phyloP scores from a whole-genome alignment of 2,888 invertebrate species.

The Leptinotarsa tumamoca region DNA sequence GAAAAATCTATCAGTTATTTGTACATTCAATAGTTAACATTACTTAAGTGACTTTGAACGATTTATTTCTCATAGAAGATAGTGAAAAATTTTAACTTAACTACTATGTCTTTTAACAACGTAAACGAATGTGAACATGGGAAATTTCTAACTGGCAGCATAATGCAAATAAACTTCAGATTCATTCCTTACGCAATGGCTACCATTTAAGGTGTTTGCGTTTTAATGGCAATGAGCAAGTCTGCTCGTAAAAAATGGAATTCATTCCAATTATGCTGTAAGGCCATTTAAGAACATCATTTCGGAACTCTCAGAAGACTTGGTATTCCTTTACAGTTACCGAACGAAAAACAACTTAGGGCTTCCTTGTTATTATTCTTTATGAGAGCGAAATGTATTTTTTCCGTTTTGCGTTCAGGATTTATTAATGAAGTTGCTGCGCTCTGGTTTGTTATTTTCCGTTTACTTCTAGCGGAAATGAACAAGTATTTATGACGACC shows the following conservation, averaged over 20 bases:
- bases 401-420: constrained; percentile 1
- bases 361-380: constrained; percentile 20
- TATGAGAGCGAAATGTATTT: constrained; percentile 4
- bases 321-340: constrained; percentile 28
- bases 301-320: constrained; percentile 16
- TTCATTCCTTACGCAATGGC: constrained; percentile 10
- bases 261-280: constrained; percentile 31
- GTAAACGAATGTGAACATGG: not conserved
- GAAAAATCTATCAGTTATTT: too few relatives aligned
- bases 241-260: constrained; percentile 22
- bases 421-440: constrained; percentile 5
- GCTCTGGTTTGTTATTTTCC: constrained; percentile 6
- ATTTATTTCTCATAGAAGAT: not conserved
- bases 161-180: not conserved
- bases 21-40: not conserved
- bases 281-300: constrained; percentile 22
- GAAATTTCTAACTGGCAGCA: constrained; percentile 18
- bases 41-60: not conserved
- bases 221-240: constrained; percentile 27
- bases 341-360: constrained; percentile 15
- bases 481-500: constrained; percentile 1
- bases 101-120: not conserved
- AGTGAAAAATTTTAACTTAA: not conserved
- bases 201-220: constrained; percentile 33
- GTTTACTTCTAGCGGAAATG: constrained; percentile 1